phyloP scores from a whole-genome alignment of 2,113 vertebrate species.

The Morone saxatilis region DNA sequence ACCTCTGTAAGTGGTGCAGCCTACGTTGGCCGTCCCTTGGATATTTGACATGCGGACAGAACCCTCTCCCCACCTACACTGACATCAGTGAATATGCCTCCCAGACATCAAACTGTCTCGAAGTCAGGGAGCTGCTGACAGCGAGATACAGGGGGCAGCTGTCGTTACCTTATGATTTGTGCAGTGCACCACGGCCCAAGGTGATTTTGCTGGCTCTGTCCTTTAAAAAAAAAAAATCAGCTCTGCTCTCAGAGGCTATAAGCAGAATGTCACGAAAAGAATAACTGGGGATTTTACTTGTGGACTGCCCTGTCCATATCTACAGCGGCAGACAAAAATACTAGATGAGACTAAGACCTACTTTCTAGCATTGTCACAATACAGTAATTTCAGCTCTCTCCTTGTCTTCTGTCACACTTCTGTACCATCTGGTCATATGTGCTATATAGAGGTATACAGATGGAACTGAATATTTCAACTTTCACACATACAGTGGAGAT shows the following conservation, averaged over 20 bases:
- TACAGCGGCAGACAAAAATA: conserved; percentile 8
- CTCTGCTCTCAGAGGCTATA: conserved; percentile 2
- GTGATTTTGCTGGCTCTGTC: conserved; percentile 58
- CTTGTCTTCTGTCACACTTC: neutral
- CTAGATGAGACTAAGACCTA: neutral
- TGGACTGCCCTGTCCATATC: neutral
- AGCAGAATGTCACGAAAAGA: conserved; percentile 48
- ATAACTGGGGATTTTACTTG: conserved; percentile 7
- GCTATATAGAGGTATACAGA: neutral
- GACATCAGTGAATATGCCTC: conserved; percentile 71
- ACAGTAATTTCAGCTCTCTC: conserved; percentile 15
- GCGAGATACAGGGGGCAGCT: conserved; percentile 68
- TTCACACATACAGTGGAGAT: neutral
- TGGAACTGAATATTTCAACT: conserved; percentile 25
- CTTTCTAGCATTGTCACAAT: neutral
- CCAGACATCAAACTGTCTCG: conserved; percentile 68
- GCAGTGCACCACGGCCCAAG: conserved; percentile 53
- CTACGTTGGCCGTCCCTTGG: conserved; percentile 57
- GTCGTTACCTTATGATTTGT: conserved; percentile 62
- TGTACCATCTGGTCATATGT: conserved; percentile 12
- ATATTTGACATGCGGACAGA: conserved; percentile 72
- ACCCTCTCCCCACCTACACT: conserved; percentile 56
- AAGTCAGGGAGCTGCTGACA: conserved; percentile 64
- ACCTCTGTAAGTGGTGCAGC: conserved; percentile 78
- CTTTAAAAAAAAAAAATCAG: conserved; percentile 14